Percentiles rank a stretch among this genome's conserved stretches.
Evolutionary conservation across 2,888 invertebrate genomes (phyloP).

Genomic region (Drosophila diplacantha): DNA sequence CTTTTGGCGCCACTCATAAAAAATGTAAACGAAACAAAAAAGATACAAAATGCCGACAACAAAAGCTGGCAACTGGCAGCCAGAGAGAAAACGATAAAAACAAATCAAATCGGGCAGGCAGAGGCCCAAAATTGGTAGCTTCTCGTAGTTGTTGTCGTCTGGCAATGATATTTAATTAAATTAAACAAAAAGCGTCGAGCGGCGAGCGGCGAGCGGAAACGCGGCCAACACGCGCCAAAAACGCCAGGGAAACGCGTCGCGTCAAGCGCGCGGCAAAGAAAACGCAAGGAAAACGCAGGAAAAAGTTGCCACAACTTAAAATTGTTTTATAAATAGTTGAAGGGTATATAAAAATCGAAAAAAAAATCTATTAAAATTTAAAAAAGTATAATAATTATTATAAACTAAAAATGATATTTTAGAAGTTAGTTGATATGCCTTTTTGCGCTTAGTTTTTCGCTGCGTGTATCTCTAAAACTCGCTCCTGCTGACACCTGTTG

Average conservation of each 20-base stretch:
- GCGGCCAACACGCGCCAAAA: conserved; percentile 10
- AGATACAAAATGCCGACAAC: conserved; percentile 20
- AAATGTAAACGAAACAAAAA: conserved; percentile 42
- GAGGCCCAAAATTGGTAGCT: conserved; percentile 24
- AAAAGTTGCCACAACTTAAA: background rate
- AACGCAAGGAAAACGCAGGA: background rate
- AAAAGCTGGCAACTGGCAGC: conserved; percentile 6
- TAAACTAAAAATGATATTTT: background rate
- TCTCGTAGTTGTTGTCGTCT: conserved; percentile 11
- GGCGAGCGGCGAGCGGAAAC: background rate
- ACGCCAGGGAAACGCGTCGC: conserved; percentile 10
- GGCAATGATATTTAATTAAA: conserved; percentile 25
- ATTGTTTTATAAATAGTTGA: background rate
- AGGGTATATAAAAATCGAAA: background rate
- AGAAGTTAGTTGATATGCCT: rapidly evolving
- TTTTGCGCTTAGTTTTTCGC: background rate
- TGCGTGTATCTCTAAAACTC: conserved; percentile 6
- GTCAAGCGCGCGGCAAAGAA: background rate
- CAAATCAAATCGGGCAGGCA: conserved; percentile 12
- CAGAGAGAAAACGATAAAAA: conserved; percentile 16
- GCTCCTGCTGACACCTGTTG: conserved; percentile 24
- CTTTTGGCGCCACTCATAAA: conserved; percentile 69
- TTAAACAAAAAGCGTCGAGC: conserved; percentile 9
- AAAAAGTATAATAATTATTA: rapidly evolving
- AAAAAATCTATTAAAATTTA: background rate